Base-by-base conservation (phyloP, 2,888 invertebrate genomes). In the Acleris emargana region DNA sequence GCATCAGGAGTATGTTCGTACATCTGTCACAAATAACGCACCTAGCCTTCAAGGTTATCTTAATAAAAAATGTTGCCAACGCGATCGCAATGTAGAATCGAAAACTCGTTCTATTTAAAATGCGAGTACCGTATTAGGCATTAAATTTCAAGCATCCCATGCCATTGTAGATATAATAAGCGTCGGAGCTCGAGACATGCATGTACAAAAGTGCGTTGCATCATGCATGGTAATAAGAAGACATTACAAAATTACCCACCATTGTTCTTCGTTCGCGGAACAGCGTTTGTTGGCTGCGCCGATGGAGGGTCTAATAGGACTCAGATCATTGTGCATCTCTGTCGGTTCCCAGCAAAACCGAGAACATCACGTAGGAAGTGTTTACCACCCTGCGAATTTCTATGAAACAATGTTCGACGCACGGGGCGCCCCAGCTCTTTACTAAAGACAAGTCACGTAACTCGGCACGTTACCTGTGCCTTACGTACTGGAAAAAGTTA, bases 241-340 rank as follows among this genome's bases (percentile, higher is more conserved):
- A 78, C 83, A 90, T 91, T 91, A 90, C 89, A 90, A 90, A 89
- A 91, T 87, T 86, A 88, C 87, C 82, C 83, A 82, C 89, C 83
- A 91, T 92, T 92, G 92, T 92, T 89, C 86, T 86, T 82, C 71
- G 81, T 91, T 90, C 89, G 87, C 83, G 81, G 91, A 91, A 91
- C 86, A 80, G 74, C 74, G 77, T 79, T 83, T 82, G 80, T 82
- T 80, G 78, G 74, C 79, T 76, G 80, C 76, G 74, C 73, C 79
- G 78, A 84, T 88, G 82, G 79, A 81, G 81, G 76, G 73, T 77
- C 80, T 84, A 87, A 87, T 88, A 84, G 80, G 75, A 73, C 79
- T 81, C 78, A 78, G 84, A 80, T 86, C 84, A 85, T 86, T 87
- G 85, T 87, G 72, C 84, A 83, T 85, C 84, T 83, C 74, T 69